phyloP scores from a whole-genome alignment of 1,140 invertebrate species.

The Apis dorsata region DNA sequence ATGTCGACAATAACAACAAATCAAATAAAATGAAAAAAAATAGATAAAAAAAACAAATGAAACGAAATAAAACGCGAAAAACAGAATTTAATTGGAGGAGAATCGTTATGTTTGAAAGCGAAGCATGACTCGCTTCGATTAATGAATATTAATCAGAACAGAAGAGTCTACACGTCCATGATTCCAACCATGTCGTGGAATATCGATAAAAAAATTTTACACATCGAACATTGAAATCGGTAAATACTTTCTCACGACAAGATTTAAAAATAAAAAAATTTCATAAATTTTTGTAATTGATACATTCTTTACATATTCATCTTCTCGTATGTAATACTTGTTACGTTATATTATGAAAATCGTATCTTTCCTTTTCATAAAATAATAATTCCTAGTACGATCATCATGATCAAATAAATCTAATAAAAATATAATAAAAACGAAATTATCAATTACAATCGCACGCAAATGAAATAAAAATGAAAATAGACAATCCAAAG shows the following conservation, averaged over 20 bases:
- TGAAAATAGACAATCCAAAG: too few relatives aligned
- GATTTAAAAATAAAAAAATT: too few relatives aligned
- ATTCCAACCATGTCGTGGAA: neutral
- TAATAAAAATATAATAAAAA: too few relatives aligned
- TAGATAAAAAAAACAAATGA: neutral
- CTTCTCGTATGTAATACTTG: too few relatives aligned
- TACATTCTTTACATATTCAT: too few relatives aligned
- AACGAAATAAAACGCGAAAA: neutral
- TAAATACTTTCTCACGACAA: neutral
- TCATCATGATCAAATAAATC: too few relatives aligned
- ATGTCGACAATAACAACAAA: neutral
- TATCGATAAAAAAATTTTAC: neutral
- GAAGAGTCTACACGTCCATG: neutral
- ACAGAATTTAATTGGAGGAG: neutral
- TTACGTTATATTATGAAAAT: too few relatives aligned
- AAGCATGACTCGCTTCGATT: neutral
- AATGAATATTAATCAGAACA: conserved; percentile 32
- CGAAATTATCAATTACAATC: too few relatives aligned
- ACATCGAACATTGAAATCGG: neutral
- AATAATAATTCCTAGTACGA: too few relatives aligned
- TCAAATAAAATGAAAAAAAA: neutral
- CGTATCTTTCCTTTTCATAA: too few relatives aligned
- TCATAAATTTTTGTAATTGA: too few relatives aligned
- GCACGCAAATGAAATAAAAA: too few relatives aligned
- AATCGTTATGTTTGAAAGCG: conserved; percentile 6